Conservation (phyloP, 2,797 vertebrate species). For the Kryptolebias ocellatus region DNA sequence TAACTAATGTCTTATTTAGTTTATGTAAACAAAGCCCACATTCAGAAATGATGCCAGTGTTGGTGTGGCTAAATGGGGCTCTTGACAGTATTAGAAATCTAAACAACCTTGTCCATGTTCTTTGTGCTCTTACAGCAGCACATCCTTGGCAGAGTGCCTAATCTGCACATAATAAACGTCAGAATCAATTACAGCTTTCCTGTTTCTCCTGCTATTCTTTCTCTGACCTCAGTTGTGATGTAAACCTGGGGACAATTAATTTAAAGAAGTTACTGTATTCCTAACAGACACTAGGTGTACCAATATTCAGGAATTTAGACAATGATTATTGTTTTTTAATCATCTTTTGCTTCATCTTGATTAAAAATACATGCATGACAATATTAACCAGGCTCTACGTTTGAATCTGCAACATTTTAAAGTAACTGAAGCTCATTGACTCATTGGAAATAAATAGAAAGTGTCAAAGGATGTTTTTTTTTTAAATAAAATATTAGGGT, state of each 20-base stretch:
- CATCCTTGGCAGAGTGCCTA: conserved; percentile 60
- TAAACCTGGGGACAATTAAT: conserved; percentile 70
- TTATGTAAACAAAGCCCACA: conserved; percentile 14
- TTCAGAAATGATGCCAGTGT: conserved; percentile 18
- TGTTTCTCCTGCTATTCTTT: conserved; percentile 62
- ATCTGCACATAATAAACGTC: conserved; percentile 68
- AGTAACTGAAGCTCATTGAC: too few relatives aligned
- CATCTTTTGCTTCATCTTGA: not conserved
- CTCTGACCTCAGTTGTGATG: conserved; percentile 66
- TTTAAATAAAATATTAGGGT: not conserved
- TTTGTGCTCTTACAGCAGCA: conserved; percentile 31
- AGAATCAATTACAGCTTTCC: conserved; percentile 76
- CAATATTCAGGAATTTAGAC: too few relatives aligned
- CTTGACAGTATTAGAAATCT: conserved; percentile 35
- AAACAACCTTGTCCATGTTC: conserved; percentile 35
- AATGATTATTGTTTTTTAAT: too few relatives aligned
- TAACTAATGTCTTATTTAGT: conserved; percentile 32
- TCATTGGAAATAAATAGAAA: not conserved
- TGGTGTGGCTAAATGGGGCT: conserved; percentile 19
- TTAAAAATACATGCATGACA: not conserved
- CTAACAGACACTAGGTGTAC: conserved; percentile 4
- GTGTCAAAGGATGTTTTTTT: not conserved
- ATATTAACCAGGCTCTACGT: not conserved
- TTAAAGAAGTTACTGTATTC: conserved; percentile 37
- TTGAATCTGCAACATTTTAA: not conserved